Evolutionary conservation across 2,113 vertebrate species (phyloP).

Genomic region (Peucedramus taeniatus): DNA sequence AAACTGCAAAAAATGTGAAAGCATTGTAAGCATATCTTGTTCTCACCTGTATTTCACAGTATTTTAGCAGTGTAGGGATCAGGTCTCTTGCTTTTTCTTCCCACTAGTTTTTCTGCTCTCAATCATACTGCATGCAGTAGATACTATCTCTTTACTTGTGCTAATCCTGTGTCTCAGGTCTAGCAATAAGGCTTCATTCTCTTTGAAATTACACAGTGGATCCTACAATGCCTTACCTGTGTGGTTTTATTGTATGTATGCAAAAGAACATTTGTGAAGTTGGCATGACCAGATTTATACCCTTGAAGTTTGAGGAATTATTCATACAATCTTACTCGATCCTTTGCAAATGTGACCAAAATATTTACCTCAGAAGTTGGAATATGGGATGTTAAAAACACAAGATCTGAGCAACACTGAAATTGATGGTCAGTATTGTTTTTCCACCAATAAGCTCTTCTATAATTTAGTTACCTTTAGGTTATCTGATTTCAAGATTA

Average conservation of each 20-base stretch:
- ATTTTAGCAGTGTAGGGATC: background rate
- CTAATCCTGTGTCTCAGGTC: background rate
- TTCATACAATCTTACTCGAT: background rate
- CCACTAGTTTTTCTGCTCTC: background rate
- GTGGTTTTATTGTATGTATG: background rate
- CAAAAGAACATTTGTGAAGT: background rate
- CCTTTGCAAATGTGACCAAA: background rate
- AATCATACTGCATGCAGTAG: background rate
- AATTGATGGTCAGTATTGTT: background rate
- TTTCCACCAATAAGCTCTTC: background rate
- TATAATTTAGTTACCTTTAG: background rate
- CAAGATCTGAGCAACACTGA: background rate
- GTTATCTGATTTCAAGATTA: conserved; percentile 37
- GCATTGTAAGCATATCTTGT: rapidly evolving
- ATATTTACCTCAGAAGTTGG: background rate
- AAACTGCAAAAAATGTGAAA: background rate
- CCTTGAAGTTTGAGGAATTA: background rate
- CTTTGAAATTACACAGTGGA: background rate
- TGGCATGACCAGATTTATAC: background rate
- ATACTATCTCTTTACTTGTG: background rate
- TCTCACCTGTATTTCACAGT: background rate
- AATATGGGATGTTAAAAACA: background rate
- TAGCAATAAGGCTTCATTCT: background rate
- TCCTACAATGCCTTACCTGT: background rate
- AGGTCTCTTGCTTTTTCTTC: background rate